Evolutionary conservation across 2,888 invertebrate genomes (phyloP), one percentile per base, ranked within the genome.

Genomic region (Brenthis hecate): DNA sequence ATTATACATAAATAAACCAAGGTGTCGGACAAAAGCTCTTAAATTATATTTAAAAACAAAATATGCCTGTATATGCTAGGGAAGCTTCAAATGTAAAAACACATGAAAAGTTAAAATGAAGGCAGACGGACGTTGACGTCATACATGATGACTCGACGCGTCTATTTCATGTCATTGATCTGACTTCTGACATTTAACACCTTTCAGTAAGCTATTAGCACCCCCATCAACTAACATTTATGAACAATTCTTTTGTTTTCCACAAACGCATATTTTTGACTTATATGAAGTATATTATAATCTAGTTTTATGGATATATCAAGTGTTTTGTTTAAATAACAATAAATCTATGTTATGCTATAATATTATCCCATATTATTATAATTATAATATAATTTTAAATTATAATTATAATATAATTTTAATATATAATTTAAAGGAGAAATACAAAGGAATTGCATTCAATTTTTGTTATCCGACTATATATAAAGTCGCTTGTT

Each of bases 81-180:
- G 14, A 47, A 47, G 48, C 48, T 47, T 48, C n/a, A 58, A 58
- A 51, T 19, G 36, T 16, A 51, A 23, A 5, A 32, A 32, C 61
- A 61, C 50, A 61, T 13, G 61, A 61, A 51, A 61, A 8, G 61
- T 61, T 61, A 36, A 61, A 61, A 32, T 28, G 48, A 48, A 48
- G 58, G 56, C 13, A 48, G 61, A 61, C 32, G 16, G 61, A 51
- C 61, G 51, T 36, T 1, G 50, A 53, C 48, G 48, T 48, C 58
- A 58, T 11, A 58, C 36, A 61, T 50, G 16, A 16, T 36, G 61
- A 58, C 51, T 61, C 36, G 48, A 60, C 50, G n/a, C 51, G 61
- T 61, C 58, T 23, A 57, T 57, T 51, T 61, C 61, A 53, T 61
- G 50, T 61, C 61, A 53, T 61, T 61, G 61, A 50, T 61, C 32